These are phyloP conservation scores for Steinernema scapterisci DNA, from an alignment of 2,888 invertebrate genomes.

Conservation along the genomic window DNA sequence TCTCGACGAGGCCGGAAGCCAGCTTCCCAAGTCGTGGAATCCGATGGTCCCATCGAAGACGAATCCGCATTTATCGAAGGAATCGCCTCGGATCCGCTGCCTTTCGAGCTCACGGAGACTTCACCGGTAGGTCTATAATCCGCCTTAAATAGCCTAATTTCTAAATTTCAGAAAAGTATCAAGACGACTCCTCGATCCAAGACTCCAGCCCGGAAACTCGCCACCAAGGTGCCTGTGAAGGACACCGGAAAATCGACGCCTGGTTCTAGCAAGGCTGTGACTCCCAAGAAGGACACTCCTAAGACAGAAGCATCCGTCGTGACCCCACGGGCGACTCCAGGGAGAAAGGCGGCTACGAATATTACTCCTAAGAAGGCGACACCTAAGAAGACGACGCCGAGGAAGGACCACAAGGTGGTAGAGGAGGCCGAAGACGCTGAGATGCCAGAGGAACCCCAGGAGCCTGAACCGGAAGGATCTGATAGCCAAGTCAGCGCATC, in stretches of 20 bases:
- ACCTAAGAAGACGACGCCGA: background rate
- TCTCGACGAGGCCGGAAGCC: too few species aligned
- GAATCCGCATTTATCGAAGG: background rate
- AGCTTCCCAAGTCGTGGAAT: background rate
- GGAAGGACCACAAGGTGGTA: background rate
- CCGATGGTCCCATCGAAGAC: background rate
- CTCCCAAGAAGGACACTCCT: background rate
- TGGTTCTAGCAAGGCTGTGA: background rate
- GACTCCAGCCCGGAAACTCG: background rate
- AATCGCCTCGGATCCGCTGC: background rate
- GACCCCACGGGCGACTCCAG: background rate
- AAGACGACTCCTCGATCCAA: background rate
- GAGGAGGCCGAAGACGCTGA: too few species aligned
- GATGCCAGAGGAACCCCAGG: too few species aligned
- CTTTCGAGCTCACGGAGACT: background rate
- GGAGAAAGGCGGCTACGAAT: background rate
- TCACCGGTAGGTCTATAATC: background rate
- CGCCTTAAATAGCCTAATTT: background rate
- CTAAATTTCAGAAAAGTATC: background rate
- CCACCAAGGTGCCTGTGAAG: background rate
- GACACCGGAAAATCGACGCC: background rate
- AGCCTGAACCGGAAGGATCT: too few species aligned
- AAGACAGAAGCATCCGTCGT: background rate
- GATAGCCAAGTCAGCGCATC: background rate
- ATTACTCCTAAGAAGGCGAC: background rate